Evolutionary conservation across 2,113 vertebrate species (phyloP), one percentile per base, ranked within the genome.

Genomic region (Xenopus laevis): DNA sequence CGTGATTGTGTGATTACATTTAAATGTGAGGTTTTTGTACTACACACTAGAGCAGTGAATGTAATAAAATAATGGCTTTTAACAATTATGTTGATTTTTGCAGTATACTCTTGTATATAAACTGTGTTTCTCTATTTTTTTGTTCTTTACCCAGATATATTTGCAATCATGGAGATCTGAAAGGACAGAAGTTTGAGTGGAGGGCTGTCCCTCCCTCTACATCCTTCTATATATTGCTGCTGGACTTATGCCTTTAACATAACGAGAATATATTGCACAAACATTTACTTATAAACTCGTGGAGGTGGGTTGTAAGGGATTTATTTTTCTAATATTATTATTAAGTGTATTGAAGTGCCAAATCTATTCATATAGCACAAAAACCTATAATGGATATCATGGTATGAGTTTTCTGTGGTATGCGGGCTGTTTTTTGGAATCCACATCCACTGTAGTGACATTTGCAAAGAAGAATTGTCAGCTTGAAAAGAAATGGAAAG

Each of bases 111-210:
- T 16, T 50, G 47, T 50, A 50, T 40, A 40, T 40, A 50, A 50
- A 9, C 12, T 50, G 12, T 50, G 11, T 50, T 50, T 13, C 47
- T 15, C 10, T 13, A n/a, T 67, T 33, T 50, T 10, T 77, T 86
- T 79, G 3, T 81, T 85, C 68, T 27, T 27, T 82, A 83, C 86
- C 59, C 78, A 99, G 96, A 94, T 87, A 76, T 86, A 85, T 77
- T n/a, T 86, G 93, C 94, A 98, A 99, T 98, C 94, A 99, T 98
- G 97, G 97, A 92, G 94, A 90, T 94, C 81, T 99, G 84, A 94
- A 94, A 89, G 83, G 79, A 58, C 71, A 68, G 74, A 59, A 64
- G 27, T 80, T 83, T 83, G 92, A 93, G 94, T 86, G 90, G 91
- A 89, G 92, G 95, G 92, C 87, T 86, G 83, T 83, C 88, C 92